Evolutionary conservation across 1,140 invertebrate species (phyloP).

Genomic region (Papilio polyxenes): DNA sequence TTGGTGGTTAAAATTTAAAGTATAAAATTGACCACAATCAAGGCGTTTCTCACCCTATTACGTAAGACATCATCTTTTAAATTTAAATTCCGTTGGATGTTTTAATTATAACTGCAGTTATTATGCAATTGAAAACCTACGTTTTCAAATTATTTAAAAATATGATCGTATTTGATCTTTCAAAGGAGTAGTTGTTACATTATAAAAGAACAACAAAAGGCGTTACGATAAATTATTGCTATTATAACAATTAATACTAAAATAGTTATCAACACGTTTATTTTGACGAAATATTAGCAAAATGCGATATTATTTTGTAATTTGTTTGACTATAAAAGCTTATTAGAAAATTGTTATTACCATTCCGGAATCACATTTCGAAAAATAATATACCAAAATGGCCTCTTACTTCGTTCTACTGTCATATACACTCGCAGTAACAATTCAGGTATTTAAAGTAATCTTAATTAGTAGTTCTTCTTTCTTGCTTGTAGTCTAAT

Average conservation of each 20-base stretch:
- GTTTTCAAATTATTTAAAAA: too few relatives aligned
- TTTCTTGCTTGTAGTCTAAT: too few relatives aligned
- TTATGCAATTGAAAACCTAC: too few relatives aligned
- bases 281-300: conserved; percentile 21
- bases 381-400: background rate
- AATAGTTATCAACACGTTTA: background rate
- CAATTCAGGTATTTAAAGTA: conserved; percentile 1
- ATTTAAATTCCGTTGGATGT: too few relatives aligned
- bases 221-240: background rate
- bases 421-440: background rate
- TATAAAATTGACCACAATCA: too few relatives aligned
- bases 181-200: background rate
- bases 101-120: too few relatives aligned
- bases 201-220: background rate
- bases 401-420: conserved; percentile 4
- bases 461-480: background rate
- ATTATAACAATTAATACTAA: background rate
- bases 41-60: too few relatives aligned
- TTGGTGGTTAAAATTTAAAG: background rate
- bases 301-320: background rate
- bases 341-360: background rate
- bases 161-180: too few relatives aligned
- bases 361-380: background rate
- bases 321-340: background rate
- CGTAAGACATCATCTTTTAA: too few relatives aligned